phyloP scores from a whole-genome alignment of 2,113 vertebrate species.

The Rhabdomys dilectus region DNA sequence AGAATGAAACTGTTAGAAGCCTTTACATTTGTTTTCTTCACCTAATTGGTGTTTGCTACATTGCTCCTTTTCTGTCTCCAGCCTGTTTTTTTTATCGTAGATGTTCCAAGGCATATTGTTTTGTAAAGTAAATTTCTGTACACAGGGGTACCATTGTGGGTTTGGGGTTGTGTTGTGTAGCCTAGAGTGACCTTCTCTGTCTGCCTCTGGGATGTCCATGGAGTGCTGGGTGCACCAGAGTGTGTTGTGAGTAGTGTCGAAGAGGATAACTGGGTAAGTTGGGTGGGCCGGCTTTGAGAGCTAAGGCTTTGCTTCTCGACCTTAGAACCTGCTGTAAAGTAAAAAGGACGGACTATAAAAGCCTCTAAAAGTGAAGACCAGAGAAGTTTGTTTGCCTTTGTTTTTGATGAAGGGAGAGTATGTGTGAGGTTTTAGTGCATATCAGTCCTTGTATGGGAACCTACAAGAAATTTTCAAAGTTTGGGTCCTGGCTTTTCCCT shows the following conservation, averaged over 20 bases:
- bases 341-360: slow-evolving; percentile 8
- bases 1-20: background rate
- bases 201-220: background rate
- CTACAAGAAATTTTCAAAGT: background rate
- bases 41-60: background rate
- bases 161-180: background rate
- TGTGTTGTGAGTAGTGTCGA: background rate
- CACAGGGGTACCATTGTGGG: background rate
- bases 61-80: background rate
- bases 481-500: background rate
- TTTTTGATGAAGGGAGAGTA: background rate
- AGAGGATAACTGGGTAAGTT: background rate
- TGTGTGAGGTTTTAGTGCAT: background rate
- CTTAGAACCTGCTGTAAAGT: slow-evolving; percentile 4
- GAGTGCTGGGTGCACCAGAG: background rate
- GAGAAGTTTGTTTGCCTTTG: background rate
- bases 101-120: background rate
- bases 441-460: background rate
- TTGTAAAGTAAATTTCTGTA: background rate
- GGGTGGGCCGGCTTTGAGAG: background rate
- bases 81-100: background rate
- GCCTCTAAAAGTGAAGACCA: background rate
- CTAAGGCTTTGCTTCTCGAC: background rate
- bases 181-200: background rate
- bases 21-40: background rate